Conservation (phyloP, 1,140 invertebrate genomes). For the Aphelinus atriplicis region DNA sequence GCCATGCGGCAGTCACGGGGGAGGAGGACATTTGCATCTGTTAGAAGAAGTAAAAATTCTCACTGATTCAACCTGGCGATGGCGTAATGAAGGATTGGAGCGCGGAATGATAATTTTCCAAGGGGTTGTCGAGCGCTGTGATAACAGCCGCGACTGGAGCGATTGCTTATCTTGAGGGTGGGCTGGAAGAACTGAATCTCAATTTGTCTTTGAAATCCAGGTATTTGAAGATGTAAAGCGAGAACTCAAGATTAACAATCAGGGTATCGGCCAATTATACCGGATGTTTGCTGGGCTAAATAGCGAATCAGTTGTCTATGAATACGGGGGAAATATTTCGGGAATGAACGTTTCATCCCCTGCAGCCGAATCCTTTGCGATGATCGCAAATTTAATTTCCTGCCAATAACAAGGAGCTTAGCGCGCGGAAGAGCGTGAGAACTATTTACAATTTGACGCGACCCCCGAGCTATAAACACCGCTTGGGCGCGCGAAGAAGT, state of each 20-base stretch:
- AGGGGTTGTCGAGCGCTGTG: background rate
- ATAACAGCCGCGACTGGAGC: background rate
- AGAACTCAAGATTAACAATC: too few species aligned
- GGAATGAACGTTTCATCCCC: too few species aligned
- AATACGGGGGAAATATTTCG: too few species aligned
- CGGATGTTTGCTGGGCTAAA: too few species aligned
- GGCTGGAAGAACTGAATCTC: constrained; percentile 1
- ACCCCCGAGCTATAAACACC: background rate
- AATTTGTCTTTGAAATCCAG: background rate
- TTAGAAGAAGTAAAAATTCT: constrained; percentile 28
- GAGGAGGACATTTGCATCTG: constrained; percentile 33
- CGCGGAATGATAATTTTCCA: constrained; percentile 24
- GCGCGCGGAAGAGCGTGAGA: background rate
- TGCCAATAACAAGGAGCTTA: constrained; percentile 24
- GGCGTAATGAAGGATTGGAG: constrained; percentile 34
- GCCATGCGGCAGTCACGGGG: constrained; percentile 25
- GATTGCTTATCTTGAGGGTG: constrained; percentile 12
- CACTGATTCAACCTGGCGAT: constrained; percentile 28
- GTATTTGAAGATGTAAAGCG: too few species aligned
- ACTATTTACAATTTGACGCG: background rate
- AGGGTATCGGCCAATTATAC: too few species aligned
- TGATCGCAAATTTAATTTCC: constrained; percentile 26
- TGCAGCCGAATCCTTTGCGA: too few species aligned
- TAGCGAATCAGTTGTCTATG: too few species aligned
- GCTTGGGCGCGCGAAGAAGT: constrained; percentile 11